phyloP scores from a whole-genome alignment of 1,140 invertebrate species.

The Rhyzopertha dominica region DNA sequence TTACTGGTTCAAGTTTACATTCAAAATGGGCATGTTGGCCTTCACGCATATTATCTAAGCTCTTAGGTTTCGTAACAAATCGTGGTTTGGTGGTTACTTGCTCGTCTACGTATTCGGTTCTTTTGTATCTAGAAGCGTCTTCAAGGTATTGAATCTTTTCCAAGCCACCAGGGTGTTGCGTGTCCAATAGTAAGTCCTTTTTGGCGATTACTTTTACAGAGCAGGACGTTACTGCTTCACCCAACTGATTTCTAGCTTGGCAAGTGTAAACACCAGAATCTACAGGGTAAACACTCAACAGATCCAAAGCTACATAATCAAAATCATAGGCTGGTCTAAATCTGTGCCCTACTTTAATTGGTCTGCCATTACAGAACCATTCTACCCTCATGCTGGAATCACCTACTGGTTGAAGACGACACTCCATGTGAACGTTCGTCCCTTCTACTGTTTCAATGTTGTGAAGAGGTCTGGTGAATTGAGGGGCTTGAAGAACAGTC shows the following conservation, averaged over 20 bases:
- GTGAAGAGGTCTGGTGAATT: slow-evolving; percentile 81
- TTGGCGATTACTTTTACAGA: slow-evolving; percentile 83
- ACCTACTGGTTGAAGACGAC: slow-evolving; percentile 86
- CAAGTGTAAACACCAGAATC: slow-evolving; percentile 96
- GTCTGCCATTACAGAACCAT: slow-evolving; percentile 93
- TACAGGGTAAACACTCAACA: slow-evolving; percentile 92
- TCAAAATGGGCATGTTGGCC: slow-evolving; percentile 95
- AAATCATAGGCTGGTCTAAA: slow-evolving; percentile 97
- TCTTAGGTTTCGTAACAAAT: slow-evolving; percentile 83
- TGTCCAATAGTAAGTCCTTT: slow-evolving; percentile 77
- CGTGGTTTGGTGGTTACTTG: slow-evolving; percentile 73
- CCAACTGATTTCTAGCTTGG: slow-evolving; percentile 83
- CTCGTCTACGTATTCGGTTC: slow-evolving; percentile 77
- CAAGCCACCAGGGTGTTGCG: slow-evolving; percentile 79
- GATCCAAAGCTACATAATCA: slow-evolving; percentile 93
- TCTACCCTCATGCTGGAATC: slow-evolving; percentile 94
- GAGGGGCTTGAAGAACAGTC: slow-evolving; percentile 73
- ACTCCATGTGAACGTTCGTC: slow-evolving; percentile 89
- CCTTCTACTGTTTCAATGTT: slow-evolving; percentile 89
- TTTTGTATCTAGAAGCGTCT: slow-evolving; percentile 79
- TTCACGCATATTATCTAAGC: slow-evolving; percentile 78
- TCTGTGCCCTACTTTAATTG: slow-evolving; percentile 82
- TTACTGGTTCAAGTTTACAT: slow-evolving; percentile 94
- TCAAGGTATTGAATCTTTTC: slow-evolving; percentile 89
- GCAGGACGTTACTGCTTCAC: slow-evolving; percentile 91